Evolutionary conservation across 2,888 invertebrate species (phyloP), one percentile per base, ranked within the genome.

Genomic region (Adela reaumurella): DNA sequence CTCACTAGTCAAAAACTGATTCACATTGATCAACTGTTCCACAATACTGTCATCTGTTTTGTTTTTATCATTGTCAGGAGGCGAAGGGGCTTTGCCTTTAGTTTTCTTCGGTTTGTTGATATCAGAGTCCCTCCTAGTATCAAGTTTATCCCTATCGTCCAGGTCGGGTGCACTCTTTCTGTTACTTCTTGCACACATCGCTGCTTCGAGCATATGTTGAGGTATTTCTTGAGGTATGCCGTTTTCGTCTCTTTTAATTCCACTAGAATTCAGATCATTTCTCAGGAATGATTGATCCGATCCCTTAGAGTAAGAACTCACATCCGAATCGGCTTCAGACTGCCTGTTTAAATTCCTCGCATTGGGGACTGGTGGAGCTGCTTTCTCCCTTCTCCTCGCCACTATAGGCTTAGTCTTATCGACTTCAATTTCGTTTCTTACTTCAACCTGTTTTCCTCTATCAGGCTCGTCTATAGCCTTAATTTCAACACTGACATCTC

Each of bases 61-160:
- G 53, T 79, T 79, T 53, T 67, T 78, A 19, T 78, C 77, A 1
- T 56, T 52, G 46, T 80, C 81, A 1, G 89, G 89, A 1, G 88
- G 89, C 0, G 84, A 83, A 1, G 89, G 90, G 1, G 89, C 89
- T 70, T 88, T 88, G 0, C 88, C 85, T 65, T 90, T 89, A 43
- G 78, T 82, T 62, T 84, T 87, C 57, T 84, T 87, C 4, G 69
- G 63, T 59, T 80, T 76, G 1, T 57, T 61, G 43, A 53, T 59
- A 61, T 71, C 78, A 45, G 49, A 46, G 49, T 55, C 53, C 35
- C 35, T 35, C 14, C 35, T 35, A 3, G 35, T 35, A 14, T 35
- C 35, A 16, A 53, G 44, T 55, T 62, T 69, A 4, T 73, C 69
- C 56, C 64, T 70, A 10, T 73, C 74, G 50, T 59, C 58, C 19